Evolutionary conservation across 1,140 invertebrate genomes (phyloP).

Genomic region (Caenorhabditis remanei): DNA sequence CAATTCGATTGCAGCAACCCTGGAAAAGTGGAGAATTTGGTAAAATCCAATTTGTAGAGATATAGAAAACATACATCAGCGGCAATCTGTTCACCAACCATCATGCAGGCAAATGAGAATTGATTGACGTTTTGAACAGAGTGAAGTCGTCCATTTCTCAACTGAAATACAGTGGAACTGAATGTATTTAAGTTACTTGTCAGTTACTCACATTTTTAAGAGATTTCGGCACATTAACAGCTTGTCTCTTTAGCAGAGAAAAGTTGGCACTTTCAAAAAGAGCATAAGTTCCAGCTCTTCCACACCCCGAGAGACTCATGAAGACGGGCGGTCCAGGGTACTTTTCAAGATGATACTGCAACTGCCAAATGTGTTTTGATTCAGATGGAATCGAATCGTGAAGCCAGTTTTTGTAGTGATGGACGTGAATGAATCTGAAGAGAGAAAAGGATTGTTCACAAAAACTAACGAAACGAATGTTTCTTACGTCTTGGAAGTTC

Average conservation of each 20-base stretch:
- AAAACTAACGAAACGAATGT: not conserved
- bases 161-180: not conserved
- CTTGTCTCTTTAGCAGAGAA: not conserved
- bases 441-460: not conserved
- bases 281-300: conserved; percentile 57
- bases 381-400: not conserved
- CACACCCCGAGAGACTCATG: conserved; percentile 56
- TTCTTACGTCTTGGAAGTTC: conserved; percentile 7
- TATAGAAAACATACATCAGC: not conserved
- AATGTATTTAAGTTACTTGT: too few relatives aligned
- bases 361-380: not conserved
- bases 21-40: not conserved
- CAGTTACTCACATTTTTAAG: conserved; percentile 7
- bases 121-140: conserved; percentile 12
- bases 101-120: conserved; percentile 1
- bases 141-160: conserved; percentile 10
- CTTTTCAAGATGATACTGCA: conserved; percentile 8
- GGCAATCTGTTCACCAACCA: not conserved
- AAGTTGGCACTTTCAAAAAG: conserved; percentile 24
- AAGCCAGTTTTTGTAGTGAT: conserved; percentile 24
- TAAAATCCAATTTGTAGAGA: too few relatives aligned
- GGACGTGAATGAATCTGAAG: conserved; percentile 13
- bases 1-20: not conserved
- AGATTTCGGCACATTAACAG: not conserved
- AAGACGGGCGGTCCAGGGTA: conserved; percentile 23